phyloP scores from a whole-genome alignment of 2,113 vertebrate species.

The Tachysurus fulvidraco region DNA sequence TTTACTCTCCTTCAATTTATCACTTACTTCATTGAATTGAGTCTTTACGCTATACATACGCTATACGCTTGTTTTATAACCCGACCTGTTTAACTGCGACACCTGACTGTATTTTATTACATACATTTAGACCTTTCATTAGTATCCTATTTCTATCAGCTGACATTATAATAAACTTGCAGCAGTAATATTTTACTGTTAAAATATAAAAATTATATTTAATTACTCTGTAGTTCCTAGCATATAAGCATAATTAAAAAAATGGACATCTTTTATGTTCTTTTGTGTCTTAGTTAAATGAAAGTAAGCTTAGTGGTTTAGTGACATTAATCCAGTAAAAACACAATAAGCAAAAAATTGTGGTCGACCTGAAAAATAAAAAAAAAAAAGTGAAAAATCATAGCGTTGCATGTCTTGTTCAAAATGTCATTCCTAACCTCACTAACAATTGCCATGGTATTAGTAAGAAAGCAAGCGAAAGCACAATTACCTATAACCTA shows the following conservation, averaged over 20 bases:
- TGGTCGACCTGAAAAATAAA: no score
- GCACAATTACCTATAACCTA: slow-evolving; percentile 1
- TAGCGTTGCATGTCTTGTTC: background rate
- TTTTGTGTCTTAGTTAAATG: background rate
- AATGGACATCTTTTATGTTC: background rate
- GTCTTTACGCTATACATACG: background rate
- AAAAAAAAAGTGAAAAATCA: background rate
- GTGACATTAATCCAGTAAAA: background rate
- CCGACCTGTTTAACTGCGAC: background rate
- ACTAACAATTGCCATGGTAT: slow-evolving; percentile 16
- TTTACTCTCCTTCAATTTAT: background rate
- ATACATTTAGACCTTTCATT: background rate
- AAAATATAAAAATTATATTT: background rate
- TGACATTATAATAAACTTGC: background rate
- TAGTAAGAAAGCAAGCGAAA: background rate
- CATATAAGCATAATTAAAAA: background rate
- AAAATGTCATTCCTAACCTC: background rate
- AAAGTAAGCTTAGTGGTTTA: background rate
- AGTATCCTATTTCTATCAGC: background rate
- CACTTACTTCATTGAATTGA: background rate
- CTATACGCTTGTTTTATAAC: background rate
- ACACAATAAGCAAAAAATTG: background rate
- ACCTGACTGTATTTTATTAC: background rate
- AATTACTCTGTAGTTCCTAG: background rate
- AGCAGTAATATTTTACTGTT: background rate